Base-by-base conservation (phyloP, 2,888 invertebrate species). In the Sturmia bella region DNA sequence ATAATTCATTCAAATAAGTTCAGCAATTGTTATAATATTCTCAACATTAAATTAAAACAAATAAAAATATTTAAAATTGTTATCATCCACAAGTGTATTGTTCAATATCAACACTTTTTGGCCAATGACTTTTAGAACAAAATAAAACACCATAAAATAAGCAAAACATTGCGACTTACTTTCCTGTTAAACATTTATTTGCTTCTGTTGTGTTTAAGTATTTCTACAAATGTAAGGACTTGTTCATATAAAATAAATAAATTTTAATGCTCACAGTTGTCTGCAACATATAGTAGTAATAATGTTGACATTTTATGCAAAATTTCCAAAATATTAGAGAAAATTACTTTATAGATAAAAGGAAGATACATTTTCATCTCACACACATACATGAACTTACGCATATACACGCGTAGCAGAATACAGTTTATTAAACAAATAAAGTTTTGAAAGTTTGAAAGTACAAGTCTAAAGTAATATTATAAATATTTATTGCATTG, bases 311-410 rank as follows among this genome's bases (percentile, higher is more conserved):
- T 57, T 77, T 64, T 74, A 74, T 81, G 73, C 69, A 69, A 77
- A 77, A 81, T 81, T 69, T 73, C 52, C 68, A 64, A 73, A 77
- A 64, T 57, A 69, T 77, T 73, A 32, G 69, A 52, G 45, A 74
- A 57, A 68, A 81, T 63, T 73, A 63, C 19, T 73, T 63, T 43
- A 43, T 50, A 63, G 37, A 76, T 50, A 32, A 76, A 45, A 72
- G 45, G 12, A 57, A 79, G 24, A 73, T 32, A 68, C 32, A 68
- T 41, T 24, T 72, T 66, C 43, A 64, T 48, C 15, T 45, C 45
- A 57, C 37, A 27, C 13, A 68, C 13, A 56, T n/a, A 37, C 6
- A 21, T 13, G 9, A 1, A 52, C 39, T 19, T 15, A 24, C 19
- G 50, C 21, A 54, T 17, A 37, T 37, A 21, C 19, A 66, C 12